phyloP scores from a whole-genome alignment of 1,140 invertebrate species.

The Mesaphorura yosii region DNA sequence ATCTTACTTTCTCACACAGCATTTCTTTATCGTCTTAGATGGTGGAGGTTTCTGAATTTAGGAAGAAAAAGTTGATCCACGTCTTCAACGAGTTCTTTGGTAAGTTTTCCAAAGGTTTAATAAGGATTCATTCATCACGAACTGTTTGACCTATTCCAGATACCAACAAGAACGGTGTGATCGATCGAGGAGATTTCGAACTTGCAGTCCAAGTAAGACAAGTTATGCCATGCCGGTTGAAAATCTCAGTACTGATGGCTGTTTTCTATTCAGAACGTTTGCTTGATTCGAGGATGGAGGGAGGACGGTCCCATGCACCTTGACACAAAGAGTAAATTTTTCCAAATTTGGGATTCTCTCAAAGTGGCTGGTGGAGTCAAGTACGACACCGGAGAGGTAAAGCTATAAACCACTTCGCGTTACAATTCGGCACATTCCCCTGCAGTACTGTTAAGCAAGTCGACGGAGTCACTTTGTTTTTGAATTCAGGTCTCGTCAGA shows the following conservation, averaged over 20 bases:
- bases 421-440: too few relatives aligned
- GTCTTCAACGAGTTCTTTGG: slow-evolving; percentile 1
- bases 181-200: neutral
- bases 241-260: neutral
- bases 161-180: neutral
- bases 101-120: neutral
- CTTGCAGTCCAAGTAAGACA: neutral
- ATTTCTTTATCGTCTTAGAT: too few relatives aligned
- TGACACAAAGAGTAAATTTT: neutral
- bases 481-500: neutral
- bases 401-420: too few relatives aligned
- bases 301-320: neutral
- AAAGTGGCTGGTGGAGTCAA: neutral
- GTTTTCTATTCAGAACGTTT: slow-evolving; percentile 1
- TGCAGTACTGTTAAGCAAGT: too few relatives aligned
- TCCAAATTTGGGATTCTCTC: neutral
- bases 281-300: neutral
- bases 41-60: neutral
- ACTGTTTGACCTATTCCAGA: neutral
- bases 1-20: too few relatives aligned
- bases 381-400: neutral
- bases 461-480: too few relatives aligned
- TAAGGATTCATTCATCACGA: neutral
- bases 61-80: neutral
- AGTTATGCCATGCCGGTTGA: neutral